Conservation (phyloP, 2,797 vertebrate species). For the Fratercula arctica region DNA sequence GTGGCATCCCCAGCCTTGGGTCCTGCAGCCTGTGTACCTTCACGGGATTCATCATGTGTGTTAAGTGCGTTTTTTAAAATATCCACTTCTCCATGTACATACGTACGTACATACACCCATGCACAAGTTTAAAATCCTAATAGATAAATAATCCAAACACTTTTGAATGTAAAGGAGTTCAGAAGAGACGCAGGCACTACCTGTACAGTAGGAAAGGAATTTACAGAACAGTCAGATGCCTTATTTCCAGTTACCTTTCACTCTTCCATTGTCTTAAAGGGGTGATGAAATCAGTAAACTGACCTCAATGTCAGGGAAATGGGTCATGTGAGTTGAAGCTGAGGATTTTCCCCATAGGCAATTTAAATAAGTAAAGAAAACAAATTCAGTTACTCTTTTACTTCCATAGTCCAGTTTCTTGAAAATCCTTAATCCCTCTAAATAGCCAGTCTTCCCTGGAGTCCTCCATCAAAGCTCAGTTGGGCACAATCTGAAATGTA, state of each 20-base stretch:
- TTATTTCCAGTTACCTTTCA: not conserved
- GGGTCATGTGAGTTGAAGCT: not conserved
- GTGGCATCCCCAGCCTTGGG: not conserved
- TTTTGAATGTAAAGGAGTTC: not conserved
- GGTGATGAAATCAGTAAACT: not conserved
- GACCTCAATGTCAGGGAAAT: not conserved
- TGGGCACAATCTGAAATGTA: not conserved
- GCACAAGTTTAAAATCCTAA: not conserved
- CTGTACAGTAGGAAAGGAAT: not conserved
- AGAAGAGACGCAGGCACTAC: not conserved
- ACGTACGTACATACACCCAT: rapidly evolving
- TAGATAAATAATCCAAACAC: not conserved
- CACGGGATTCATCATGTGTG: not conserved
- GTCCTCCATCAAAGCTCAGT: not conserved
- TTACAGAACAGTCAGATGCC: not conserved
- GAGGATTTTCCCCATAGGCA: not conserved
- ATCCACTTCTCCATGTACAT: not conserved
- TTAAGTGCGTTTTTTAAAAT: not conserved
- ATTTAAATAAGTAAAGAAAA: conserved; percentile 24
- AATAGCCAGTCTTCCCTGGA: not conserved
- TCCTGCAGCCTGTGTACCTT: not conserved
- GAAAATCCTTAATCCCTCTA: not conserved
- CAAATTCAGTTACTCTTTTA: not conserved
- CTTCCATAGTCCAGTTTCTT: not conserved
- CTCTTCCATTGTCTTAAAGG: not conserved